Evolutionary conservation across 1,140 invertebrate species (phyloP).

Genomic region (Rhyacophila brunnea): DNA sequence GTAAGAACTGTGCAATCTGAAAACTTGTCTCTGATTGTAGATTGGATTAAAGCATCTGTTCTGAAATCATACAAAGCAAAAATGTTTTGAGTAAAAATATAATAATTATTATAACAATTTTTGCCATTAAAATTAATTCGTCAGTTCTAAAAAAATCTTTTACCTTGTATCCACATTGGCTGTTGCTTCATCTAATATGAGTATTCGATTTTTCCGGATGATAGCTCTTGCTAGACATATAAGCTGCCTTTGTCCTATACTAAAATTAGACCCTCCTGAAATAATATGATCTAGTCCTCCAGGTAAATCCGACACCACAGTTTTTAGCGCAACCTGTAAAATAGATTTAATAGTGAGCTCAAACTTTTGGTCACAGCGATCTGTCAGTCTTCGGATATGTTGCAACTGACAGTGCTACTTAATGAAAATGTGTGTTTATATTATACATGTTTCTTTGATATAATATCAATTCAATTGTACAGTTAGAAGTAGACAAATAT

Average conservation of each 20-base stretch:
- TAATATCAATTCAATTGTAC: too few relatives aligned
- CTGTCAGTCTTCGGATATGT: too few relatives aligned
- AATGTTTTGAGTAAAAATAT: too few relatives aligned
- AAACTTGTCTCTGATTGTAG: slow-evolving; percentile 57
- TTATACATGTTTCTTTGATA: too few relatives aligned
- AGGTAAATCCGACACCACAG: neutral
- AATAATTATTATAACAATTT: too few relatives aligned
- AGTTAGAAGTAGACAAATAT: too few relatives aligned
- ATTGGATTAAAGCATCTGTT: slow-evolving; percentile 57
- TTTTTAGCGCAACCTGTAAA: slow-evolving; percentile 27
- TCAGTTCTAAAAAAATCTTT: too few relatives aligned
- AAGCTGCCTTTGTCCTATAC: slow-evolving; percentile 72
- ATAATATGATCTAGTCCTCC: slow-evolving; percentile 57
- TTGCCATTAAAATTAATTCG: too few relatives aligned
- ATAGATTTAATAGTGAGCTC: too few relatives aligned
- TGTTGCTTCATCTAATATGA: slow-evolving; percentile 61
- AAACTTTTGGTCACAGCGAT: too few relatives aligned
- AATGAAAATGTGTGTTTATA: too few relatives aligned
- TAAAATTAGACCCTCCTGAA: slow-evolving; percentile 65
- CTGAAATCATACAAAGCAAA: slow-evolving; percentile 35
- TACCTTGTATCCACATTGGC: slow-evolving; percentile 55
- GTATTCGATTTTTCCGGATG: slow-evolving; percentile 67
- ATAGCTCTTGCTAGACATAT: slow-evolving; percentile 70
- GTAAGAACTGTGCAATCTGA: slow-evolving; percentile 65
- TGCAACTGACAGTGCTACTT: too few relatives aligned